phyloP scores from a whole-genome alignment of 2,113 vertebrate species.

The Pygoscelis antarcticus region DNA sequence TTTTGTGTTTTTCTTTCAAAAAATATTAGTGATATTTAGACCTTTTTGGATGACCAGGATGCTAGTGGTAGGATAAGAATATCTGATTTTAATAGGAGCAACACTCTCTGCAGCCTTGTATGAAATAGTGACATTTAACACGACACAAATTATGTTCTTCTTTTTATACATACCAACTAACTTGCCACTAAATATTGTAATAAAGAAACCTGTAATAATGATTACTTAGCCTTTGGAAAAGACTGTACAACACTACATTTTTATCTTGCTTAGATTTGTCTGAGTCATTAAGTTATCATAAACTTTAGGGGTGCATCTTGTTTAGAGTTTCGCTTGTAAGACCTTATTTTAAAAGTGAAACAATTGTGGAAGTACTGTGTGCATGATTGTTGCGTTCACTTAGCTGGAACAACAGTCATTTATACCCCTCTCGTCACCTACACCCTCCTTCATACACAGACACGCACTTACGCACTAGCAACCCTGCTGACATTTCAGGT shows the following conservation, averaged over 20 bases:
- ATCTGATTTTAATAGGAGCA: background rate
- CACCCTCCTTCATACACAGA: background rate
- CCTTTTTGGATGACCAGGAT: background rate
- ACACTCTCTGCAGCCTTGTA: background rate
- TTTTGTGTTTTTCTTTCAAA: background rate
- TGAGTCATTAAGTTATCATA: background rate
- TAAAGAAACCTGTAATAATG: background rate
- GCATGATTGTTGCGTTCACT: background rate
- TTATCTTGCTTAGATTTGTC: background rate
- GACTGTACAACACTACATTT: background rate
- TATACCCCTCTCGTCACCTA: fast-evolving
- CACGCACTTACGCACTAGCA: fast-evolving
- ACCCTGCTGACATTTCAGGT: background rate
- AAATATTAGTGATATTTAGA: background rate
- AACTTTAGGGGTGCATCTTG: background rate
- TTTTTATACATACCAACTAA: background rate
- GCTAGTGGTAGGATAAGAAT: background rate
- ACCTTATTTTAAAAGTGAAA: background rate
- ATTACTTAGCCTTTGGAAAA: background rate
- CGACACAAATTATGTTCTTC: background rate
- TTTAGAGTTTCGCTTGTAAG: background rate
- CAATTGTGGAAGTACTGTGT: background rate
- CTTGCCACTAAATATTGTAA: background rate
- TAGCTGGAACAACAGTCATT: background rate
- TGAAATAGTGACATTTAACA: background rate